phyloP scores from a whole-genome alignment of 1,140 invertebrate genomes.

The Helicorthomorpha holstii region DNA sequence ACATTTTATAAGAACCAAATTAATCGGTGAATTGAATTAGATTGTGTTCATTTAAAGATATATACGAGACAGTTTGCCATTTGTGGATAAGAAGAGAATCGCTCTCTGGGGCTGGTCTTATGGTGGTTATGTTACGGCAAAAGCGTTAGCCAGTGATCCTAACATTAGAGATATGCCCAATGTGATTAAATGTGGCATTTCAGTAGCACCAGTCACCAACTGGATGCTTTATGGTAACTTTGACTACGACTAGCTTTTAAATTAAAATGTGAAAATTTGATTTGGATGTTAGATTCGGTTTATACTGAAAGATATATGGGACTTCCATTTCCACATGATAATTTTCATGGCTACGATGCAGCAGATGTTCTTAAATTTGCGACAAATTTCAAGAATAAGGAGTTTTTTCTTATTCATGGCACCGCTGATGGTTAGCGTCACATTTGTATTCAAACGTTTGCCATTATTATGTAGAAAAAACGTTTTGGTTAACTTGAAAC shows the following conservation, averaged over 20 bases:
- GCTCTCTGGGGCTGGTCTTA: conserved; percentile 80
- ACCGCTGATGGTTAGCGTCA: conserved; percentile 46
- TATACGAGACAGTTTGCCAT: conserved; percentile 48
- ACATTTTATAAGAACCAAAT: no score
- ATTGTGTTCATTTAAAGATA: conserved; percentile 44
- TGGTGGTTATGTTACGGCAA: conserved; percentile 70
- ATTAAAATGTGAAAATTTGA: not conserved
- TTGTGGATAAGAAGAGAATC: conserved; percentile 49
- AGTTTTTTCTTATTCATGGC: conserved; percentile 74
- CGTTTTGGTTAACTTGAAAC: not conserved
- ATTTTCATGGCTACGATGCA: conserved; percentile 77
- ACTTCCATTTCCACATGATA: conserved; percentile 70
- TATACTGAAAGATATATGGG: conserved; percentile 90
- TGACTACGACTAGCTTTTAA: no score
- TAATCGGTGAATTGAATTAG: no score
- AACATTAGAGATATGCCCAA: no score
- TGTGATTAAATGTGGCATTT: conserved; percentile 74
- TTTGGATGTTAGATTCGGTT: conserved; percentile 56
- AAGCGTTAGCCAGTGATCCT: conserved; percentile 41
- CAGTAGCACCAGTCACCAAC: conserved; percentile 76
- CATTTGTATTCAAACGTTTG: not conserved
- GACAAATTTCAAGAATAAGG: conserved; percentile 56
- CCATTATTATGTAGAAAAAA: not conserved
- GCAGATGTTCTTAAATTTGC: conserved; percentile 68
- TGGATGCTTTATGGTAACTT: conserved; percentile 75